Base-by-base conservation (phyloP, 2,113 vertebrate genomes). In the Muntiacus muntjak region DNA sequence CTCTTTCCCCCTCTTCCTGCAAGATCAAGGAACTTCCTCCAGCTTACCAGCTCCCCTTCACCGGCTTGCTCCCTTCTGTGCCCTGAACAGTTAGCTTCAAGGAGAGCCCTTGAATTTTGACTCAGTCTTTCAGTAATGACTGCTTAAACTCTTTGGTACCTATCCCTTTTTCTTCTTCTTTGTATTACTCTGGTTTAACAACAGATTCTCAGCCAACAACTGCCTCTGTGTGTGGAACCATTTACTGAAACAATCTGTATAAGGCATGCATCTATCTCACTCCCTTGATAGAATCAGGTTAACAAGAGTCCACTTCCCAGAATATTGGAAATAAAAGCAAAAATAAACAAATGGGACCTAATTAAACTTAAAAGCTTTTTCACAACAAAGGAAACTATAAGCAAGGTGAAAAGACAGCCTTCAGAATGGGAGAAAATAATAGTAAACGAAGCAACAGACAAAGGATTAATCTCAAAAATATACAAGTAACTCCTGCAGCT, bases 61-160 rank as follows among this genome's bases (percentile, higher is more conserved):
- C 21, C 3, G 1, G 8, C 25, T 67, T 23, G 6, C 13, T 58
- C 15, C 43, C 7, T 74, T 7, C 8, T 5, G 1, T 92, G 25
- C 33, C 21, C 60, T 33, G 21, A 76, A 55, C 1, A 54, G 55
- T 36, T 60, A 47, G 3, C 6, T 81, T 74, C 25, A 43, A 64
- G 3, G 21, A 28, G 8, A 67, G 6, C 0, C 12, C 43, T 14
- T 30, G 50, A 23, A 1, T 7, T 0, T 45, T 79, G 17, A 30
- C 55, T 78, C n/a, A 71, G 3, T 21, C 47, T 86, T 26, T 79
- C 14, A 16, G 1, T 71, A 83, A 15, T 58, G 5, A 71, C 26
- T 50, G 43, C 33, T 60, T 43, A 62, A 55, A 28, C 3, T 54
- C 4, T 82, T 47, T 87, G 26, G 0, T 14, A 33, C 57, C 8